Percentiles rank a stretch among this genome's conserved stretches.
phyloP scores from a whole-genome alignment of 2,113 vertebrate genomes.

The Nipponia nippon region DNA sequence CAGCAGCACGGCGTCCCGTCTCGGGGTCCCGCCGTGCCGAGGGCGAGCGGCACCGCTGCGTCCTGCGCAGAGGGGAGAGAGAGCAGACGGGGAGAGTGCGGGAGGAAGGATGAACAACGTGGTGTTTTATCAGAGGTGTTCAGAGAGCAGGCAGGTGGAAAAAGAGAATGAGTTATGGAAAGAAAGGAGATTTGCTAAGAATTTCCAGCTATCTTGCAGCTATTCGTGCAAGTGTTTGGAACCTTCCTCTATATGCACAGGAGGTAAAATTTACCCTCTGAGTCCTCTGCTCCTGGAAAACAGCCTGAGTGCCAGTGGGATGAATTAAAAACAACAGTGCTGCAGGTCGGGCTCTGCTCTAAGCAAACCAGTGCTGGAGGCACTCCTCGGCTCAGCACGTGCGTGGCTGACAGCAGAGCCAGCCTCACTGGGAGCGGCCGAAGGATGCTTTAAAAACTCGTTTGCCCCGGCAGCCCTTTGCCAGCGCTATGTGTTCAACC shows the following conservation, averaged over 20 bases:
- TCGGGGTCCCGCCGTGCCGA: neutral
- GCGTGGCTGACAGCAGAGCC: rapidly evolving
- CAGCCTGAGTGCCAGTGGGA: neutral
- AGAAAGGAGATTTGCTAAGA: neutral
- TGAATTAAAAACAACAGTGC: neutral
- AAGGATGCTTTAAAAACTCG: neutral
- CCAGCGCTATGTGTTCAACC: rapidly evolving
- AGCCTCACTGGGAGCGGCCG: neutral
- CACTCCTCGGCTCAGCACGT: neutral
- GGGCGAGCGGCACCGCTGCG: rapidly evolving
- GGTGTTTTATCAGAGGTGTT: neutral
- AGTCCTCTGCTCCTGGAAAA: neutral
- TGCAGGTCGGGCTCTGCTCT: neutral
- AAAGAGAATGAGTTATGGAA: neutral
- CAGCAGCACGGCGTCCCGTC: neutral
- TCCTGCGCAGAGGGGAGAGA: neutral
- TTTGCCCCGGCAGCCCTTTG: neutral
- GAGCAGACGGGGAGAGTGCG: neutral
- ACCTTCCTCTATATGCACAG: neutral
- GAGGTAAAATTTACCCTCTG: neutral
- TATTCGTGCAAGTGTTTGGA: neutral
- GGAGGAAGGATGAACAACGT: rapidly evolving
- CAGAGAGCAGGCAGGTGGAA: neutral
- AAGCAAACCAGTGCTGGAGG: neutral
- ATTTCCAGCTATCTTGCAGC: neutral